Conservation (phyloP, 1,140 invertebrate species). For the Potamilus streckersoni region DNA sequence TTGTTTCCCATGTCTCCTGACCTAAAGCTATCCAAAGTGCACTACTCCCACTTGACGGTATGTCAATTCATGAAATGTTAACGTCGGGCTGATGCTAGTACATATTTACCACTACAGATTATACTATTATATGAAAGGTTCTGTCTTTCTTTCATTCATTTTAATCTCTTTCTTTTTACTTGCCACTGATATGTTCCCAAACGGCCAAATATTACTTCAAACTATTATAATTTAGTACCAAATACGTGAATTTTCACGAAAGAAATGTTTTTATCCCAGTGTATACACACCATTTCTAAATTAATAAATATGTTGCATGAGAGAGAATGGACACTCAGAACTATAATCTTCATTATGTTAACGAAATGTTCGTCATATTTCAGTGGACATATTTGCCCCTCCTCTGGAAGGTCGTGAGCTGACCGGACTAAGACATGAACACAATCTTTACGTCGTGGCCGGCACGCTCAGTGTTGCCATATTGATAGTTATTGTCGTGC, state of each 20-base stretch:
- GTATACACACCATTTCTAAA: background rate
- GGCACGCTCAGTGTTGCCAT: conserved; percentile 45
- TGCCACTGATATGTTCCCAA: background rate
- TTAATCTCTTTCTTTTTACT: background rate
- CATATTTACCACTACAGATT: no score
- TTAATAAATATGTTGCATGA: background rate
- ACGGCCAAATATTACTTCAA: background rate
- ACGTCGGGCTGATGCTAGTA: no score
- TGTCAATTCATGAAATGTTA: no score
- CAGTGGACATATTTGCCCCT: conserved; percentile 50
- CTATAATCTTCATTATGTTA: background rate
- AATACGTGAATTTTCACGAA: background rate
- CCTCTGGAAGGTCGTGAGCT: conserved; percentile 32
- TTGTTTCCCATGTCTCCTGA: no score
- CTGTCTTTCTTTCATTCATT: no score
- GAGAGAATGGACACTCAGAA: no score
- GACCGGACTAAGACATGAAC: conserved; percentile 30
- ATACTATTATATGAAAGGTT: no score
- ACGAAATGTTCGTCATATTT: background rate
- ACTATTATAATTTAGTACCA: no score
- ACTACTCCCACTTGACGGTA: no score
- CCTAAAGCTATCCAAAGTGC: no score
- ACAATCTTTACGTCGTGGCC: conserved; percentile 51
- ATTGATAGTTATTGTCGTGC: conserved; percentile 40
- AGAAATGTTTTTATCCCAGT: background rate